phyloP scores from a whole-genome alignment of 53 echinoderm and acorn worm species.

The Astropecten irregularis region DNA sequence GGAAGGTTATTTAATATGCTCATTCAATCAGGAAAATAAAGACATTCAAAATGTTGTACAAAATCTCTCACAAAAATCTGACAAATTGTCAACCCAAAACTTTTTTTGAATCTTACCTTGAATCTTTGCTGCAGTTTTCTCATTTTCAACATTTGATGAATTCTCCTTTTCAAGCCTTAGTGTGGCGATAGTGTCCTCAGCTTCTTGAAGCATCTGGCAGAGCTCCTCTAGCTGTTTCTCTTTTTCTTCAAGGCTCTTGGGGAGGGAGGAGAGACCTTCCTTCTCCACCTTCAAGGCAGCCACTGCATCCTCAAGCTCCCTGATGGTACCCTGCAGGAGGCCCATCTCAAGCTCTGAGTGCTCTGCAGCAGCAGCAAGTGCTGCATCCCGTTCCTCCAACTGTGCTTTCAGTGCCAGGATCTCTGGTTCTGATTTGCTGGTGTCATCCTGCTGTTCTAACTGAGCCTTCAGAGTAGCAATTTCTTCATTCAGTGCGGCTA shows the following conservation, averaged over 20 bases:
- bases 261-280: not conserved
- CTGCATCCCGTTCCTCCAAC: slow-evolving; percentile 1
- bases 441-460: not conserved
- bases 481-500: not conserved
- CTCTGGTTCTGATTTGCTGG: not conserved
- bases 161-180: too few relatives aligned
- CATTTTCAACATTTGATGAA: too few relatives aligned
- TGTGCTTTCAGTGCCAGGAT: slow-evolving; percentile 12
- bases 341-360: not conserved
- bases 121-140: not conserved
- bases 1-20: not conserved
- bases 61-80: too few relatives aligned
- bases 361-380: not conserved
- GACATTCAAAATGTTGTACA: too few relatives aligned
- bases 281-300: not conserved
- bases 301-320: not conserved
- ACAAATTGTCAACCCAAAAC: too few relatives aligned
- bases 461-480: not conserved
- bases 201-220: not conserved
- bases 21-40: too few relatives aligned
- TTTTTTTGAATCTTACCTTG: not conserved
- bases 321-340: not conserved
- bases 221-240: not conserved
- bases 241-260: not conserved
- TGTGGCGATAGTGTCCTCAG: not conserved